Evolutionary conservation across 2,888 invertebrate species (phyloP), one percentile per base, ranked within the genome.

Genomic region (Chloroclystis v-ata): DNA sequence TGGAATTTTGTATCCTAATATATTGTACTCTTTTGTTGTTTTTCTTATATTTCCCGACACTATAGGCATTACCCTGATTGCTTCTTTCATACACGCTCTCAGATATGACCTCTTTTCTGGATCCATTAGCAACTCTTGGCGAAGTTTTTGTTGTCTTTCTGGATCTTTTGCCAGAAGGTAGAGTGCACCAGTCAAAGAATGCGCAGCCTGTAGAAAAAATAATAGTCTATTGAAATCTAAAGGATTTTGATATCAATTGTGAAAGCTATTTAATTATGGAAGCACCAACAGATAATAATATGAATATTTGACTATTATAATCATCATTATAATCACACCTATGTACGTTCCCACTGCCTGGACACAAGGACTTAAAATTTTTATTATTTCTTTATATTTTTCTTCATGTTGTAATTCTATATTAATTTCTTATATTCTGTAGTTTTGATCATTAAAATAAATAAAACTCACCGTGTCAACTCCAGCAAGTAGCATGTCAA

Each of bases 41-140:
- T 73, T 72, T 47, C 93, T 83, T 7, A 89, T 59, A 52, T 89
- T 90, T 0, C 90, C 92, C 9, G 89, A 70, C 0, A 89, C 88
- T 1, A 92, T 89, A 0, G 92, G 91, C 61, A 89, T 84, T n/a
- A 91, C 54, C 60, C 94, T 86, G 47, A 93, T 69, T 0, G 91
- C 85, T 72, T 95, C 94, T 65, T 93, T 94, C 28, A 94, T 88
- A 58, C 92, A 93, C 0, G 93, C 94, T 51, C 89, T 91, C 12
- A 95, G 67, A 61, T 92, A 94, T 0, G 89, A 43, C 13, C 26
- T 77, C 69, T 41, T 77, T 1, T 64, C 65, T 0, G 64, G 38
- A 1, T 60, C 69, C 0, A 68, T 70, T 0, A 75, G 48, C 5
- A 91, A 61, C 68, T 94, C 93, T 33, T 89, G 70, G 11, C 91